A percentile compares a stretch with the other conserved stretches of the same genome.
These are phyloP conservation scores for Phorcus lineatus DNA, from an alignment of 2,888 invertebrate species.

Conservation along the genomic window DNA sequence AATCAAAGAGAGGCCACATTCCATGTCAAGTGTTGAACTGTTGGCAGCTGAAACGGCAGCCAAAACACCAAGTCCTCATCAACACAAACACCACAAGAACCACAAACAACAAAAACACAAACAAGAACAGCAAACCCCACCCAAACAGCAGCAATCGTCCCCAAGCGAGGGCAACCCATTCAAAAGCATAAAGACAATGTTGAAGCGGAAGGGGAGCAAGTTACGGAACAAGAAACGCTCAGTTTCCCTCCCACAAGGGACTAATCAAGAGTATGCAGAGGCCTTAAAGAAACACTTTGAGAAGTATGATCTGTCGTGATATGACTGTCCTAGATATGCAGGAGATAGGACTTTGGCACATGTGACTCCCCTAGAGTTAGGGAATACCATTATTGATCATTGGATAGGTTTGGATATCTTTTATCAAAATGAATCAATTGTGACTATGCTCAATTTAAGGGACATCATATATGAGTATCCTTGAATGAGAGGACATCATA, in stretches of 20 bases:
- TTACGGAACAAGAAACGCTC: conserved; percentile 62
- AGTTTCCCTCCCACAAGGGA: conserved; percentile 56
- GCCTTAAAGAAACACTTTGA: conserved; percentile 65
- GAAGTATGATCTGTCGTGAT: conserved; percentile 62
- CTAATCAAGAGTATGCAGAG: conserved; percentile 56
- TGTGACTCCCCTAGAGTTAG: too few relatives aligned
- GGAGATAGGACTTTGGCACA: neutral
- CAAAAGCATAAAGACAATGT: conserved; percentile 65
- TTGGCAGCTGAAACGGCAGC: conserved; percentile 38
- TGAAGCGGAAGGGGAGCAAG: conserved; percentile 66
- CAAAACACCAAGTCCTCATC: conserved; percentile 27
- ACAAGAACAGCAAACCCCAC: conserved; percentile 19
- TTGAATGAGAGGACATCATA: too few relatives aligned
- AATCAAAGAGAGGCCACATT: conserved; percentile 61
- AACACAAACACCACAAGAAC: conserved; percentile 6
- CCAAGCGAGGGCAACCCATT: conserved; percentile 57
- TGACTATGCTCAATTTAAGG: too few relatives aligned
- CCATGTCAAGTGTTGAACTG: conserved; percentile 58
- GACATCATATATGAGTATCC: too few relatives aligned
- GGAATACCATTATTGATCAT: too few relatives aligned
- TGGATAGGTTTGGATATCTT: too few relatives aligned
- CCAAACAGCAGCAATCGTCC: conserved; percentile 12
- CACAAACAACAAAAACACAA: conserved; percentile 40
- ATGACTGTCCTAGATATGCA: neutral
- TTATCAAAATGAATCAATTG: too few relatives aligned